Conservation (phyloP, 2,888 invertebrate genomes). For the Drymonia ruficornis region DNA sequence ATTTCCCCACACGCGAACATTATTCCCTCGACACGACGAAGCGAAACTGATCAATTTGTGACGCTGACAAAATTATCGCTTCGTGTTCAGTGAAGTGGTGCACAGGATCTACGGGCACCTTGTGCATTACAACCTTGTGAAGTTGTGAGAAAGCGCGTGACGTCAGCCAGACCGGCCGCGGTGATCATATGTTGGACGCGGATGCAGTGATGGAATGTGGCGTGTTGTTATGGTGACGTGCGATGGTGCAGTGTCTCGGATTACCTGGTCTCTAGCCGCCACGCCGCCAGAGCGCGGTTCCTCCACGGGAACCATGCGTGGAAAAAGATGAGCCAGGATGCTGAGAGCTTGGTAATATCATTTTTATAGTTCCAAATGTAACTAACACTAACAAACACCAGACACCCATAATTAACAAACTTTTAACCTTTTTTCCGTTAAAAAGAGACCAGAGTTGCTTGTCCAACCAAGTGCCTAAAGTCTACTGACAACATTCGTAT, state of each 20-base stretch:
- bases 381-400: conserved; percentile 13
- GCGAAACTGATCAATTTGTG: conserved; percentile 60
- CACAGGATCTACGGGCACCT: conserved; percentile 41
- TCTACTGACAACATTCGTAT: conserved; percentile 37
- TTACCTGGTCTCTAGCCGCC: conserved; percentile 66
- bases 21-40: conserved; percentile 51
- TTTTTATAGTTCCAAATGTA: conserved; percentile 52
- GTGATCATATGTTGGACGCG: conserved; percentile 83
- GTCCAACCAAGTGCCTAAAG: conserved; percentile 17
- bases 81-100: conserved; percentile 45
- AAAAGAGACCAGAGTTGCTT: conserved; percentile 8
- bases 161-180: conserved; percentile 77
- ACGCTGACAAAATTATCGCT: conserved; percentile 49
- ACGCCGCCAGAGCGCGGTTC: conserved; percentile 72
- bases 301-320: conserved; percentile 85
- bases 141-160: conserved; percentile 79
- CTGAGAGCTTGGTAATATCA: conserved; percentile 88
- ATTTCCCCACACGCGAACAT: conserved; percentile 75
- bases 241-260: conserved; percentile 69
- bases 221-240: conserved; percentile 78
- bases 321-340: conserved; percentile 90
- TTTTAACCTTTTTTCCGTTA: conserved; percentile 11
- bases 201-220: conserved; percentile 84
- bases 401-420: background rate
- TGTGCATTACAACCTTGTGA: conserved; percentile 65